Evolutionary conservation across 2,888 invertebrate genomes (phyloP).

Genomic region (Spilarctia lutea): DNA sequence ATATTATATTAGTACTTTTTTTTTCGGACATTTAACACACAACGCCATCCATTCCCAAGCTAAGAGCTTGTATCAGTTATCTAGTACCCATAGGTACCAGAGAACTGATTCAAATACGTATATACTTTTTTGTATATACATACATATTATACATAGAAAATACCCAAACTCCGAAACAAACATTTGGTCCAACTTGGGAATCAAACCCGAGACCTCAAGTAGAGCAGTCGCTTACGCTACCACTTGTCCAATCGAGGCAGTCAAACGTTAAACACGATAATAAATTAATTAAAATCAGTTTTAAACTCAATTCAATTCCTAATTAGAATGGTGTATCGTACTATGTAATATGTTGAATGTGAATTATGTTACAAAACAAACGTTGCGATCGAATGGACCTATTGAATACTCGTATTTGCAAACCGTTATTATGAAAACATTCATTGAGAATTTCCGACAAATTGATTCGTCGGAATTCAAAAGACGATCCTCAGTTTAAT

Average conservation of each 20-base stretch:
- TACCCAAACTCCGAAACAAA: too few relatives aligned
- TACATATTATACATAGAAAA: too few relatives aligned
- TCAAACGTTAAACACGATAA: background rate
- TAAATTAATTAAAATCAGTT: background rate
- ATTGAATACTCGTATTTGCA: slow-evolving; percentile 41
- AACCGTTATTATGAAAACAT: slow-evolving; percentile 43
- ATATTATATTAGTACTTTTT: background rate
- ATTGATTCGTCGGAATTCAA: slow-evolving; percentile 24
- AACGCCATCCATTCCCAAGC: too few relatives aligned
- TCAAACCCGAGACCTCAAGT: too few relatives aligned
- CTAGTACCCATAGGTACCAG: too few relatives aligned
- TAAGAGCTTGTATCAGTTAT: too few relatives aligned
- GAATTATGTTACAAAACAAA: slow-evolving; percentile 46
- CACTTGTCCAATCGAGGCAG: too few relatives aligned
- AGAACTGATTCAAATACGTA: too few relatives aligned
- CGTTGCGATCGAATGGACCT: slow-evolving; percentile 41
- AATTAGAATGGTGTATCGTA: background rate
- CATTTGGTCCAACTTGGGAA: too few relatives aligned
- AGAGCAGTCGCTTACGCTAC: too few relatives aligned
- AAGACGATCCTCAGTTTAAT: slow-evolving; percentile 19
- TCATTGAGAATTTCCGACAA: slow-evolving; percentile 1
- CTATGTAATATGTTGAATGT: slow-evolving; percentile 19
- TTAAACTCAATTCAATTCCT: background rate
- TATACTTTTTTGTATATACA: too few relatives aligned
- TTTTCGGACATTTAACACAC: too few relatives aligned